Evolutionary conservation across 1,140 invertebrate genomes (phyloP).

Genomic region (Orius insidiosus): DNA sequence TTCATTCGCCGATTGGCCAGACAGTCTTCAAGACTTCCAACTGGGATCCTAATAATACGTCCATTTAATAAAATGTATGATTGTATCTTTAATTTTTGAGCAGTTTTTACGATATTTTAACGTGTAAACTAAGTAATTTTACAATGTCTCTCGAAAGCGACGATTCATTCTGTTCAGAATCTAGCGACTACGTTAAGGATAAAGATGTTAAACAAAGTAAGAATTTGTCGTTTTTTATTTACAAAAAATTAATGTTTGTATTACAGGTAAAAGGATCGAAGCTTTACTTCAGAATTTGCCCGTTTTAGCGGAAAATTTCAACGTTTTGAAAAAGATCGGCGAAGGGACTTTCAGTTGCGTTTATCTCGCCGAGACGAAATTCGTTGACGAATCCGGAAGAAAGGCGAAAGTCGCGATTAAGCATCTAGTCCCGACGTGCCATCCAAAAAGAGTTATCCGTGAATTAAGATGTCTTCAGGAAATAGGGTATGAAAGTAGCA

Average conservation of each 20-base stretch:
- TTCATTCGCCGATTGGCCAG: too few species aligned
- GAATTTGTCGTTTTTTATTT: too few species aligned
- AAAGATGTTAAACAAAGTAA: too few species aligned
- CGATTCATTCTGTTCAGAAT: too few species aligned
- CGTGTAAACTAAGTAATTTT: too few species aligned
- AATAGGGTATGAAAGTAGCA: conserved; percentile 50
- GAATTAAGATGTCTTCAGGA: conserved; percentile 61
- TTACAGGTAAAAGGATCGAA: conserved; percentile 20
- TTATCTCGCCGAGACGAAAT: conserved; percentile 48
- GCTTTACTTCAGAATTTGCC: conserved; percentile 37
- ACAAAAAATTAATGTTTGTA: conserved; percentile 13
- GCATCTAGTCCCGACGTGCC: conserved; percentile 64
- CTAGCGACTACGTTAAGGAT: too few species aligned
- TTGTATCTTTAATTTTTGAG: too few species aligned
- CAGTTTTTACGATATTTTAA: too few species aligned
- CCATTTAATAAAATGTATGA: too few species aligned
- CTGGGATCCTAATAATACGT: too few species aligned
- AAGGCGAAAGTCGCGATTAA: conserved; percentile 55
- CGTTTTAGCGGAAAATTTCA: conserved; percentile 41
- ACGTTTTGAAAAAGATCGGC: conserved; percentile 50
- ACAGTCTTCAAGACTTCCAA: too few species aligned
- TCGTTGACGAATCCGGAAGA: conserved; percentile 28
- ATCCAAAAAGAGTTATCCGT: conserved; percentile 53
- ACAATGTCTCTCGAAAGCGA: too few species aligned
- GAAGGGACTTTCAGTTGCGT: conserved; percentile 73